Base-by-base conservation (phyloP, 2,888 invertebrate genomes). In the Euplagia quadripunctaria region DNA sequence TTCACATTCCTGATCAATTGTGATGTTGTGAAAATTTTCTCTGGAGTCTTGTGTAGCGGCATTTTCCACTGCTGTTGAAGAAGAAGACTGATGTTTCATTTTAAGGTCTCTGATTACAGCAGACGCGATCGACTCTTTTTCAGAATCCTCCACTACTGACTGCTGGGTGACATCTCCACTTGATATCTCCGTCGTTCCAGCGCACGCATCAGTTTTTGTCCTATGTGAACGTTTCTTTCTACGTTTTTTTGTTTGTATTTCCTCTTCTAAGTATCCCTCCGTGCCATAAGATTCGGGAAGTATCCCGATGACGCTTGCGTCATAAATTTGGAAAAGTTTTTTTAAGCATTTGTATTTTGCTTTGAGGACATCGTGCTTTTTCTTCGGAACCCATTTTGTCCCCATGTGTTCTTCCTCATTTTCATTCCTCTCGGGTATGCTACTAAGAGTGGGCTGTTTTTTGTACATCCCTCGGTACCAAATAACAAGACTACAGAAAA, bases 261-360 rank as follows among this genome's bases (percentile, higher is more conserved):
- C 84, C 9, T 87, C 85, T 4, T 84, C 82, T n/a, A 79, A 42
- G 16, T 67, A 77, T 0, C 61, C 76, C 0, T 82, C 76, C 16
- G 81, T 76, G 0, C 71, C 72, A 31, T 78, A 86, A 0, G 87
- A 78, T 58, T 92, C 92, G 0, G 94, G 94, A 12, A 94, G 81
- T 3, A 93, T 90, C 0, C 90, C 91, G 0, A 94, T 93, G 0
- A 95, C 91, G 70, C 92, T 94, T 0, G 95, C 94, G 65, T 95
- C 95, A 73, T 95, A 95, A 5, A 95, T 92, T 81, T 95, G 95
- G 67, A 95, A 95, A 0, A 95, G 84, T 76, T 95, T 95, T 80
- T 95, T 95, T 72, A 95, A 79, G 75, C 95, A 95, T 83, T 94
- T 95, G 72, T 95, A 95, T 77, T 95, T 95, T 0, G 94, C 95